These are phyloP conservation scores for Datnioides undecimradiatus DNA, from an alignment of 2,113 vertebrate species.

Conservation along the genomic window DNA sequence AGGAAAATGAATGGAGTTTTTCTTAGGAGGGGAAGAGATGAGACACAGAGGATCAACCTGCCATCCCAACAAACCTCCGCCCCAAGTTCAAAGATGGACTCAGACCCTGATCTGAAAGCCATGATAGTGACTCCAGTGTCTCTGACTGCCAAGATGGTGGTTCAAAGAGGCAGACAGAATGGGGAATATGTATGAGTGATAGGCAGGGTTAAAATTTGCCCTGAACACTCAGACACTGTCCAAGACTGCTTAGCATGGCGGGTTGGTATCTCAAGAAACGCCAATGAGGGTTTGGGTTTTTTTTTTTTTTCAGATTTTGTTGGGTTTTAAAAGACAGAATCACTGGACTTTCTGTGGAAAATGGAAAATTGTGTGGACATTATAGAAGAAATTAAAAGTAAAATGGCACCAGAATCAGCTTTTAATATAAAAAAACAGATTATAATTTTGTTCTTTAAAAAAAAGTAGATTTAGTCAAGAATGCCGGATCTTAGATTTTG, in stretches of 20 bases:
- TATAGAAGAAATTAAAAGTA: neutral
- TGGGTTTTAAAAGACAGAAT: neutral
- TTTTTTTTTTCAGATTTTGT: too few species aligned
- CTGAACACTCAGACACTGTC: neutral
- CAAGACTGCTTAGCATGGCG: too few species aligned
- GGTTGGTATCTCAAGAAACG: neutral
- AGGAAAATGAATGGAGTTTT: neutral
- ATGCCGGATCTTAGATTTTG: neutral
- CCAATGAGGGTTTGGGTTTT: too few species aligned
- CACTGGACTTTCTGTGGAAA: neutral
- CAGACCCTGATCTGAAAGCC: neutral
- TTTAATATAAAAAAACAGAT: neutral
- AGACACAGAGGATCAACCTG: neutral
- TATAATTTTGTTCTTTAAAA: too few species aligned
- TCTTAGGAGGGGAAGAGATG: neutral
- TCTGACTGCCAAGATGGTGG: neutral
- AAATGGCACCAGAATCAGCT: too few species aligned
- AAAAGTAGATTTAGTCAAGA: neutral
- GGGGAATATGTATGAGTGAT: neutral
- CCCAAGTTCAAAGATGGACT: neutral
- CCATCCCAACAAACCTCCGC: neutral
- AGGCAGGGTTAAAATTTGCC: neutral
- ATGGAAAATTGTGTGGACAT: neutral
- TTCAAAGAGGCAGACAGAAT: neutral
- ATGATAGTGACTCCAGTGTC: neutral